Evolutionary conservation across 2,888 invertebrate genomes (phyloP), one percentile per base, ranked within the genome.

Genomic region (Nomada fucata): DNA sequence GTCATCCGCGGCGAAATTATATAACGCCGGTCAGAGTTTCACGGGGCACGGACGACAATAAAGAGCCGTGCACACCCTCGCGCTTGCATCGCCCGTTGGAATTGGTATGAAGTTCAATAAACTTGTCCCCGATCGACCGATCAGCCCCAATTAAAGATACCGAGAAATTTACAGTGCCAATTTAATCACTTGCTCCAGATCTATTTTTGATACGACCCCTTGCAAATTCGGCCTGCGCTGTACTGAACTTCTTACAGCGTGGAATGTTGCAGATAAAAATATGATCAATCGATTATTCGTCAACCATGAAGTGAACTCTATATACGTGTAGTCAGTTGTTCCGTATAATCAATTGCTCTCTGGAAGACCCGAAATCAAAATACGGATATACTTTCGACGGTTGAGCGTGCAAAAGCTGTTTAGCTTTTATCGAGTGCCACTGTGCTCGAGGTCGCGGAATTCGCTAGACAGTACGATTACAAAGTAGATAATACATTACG

Each of bases 1-100:
- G n/a, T 44, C 65, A 55, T 59, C 29, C 26, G 65, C 61, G 69
- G 59, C 64, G 53, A 57, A 73, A 79, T 79, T 69, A 73, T 73
- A 57, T 7, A 7, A 36, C 36, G 47, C 26, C 15, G 29, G 53
- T 69, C 44, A 15, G 44, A 69, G 57, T 79, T 23, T 47, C 69
- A 26, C 23, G 57, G 44, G 26, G 42, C 55, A 70, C 44, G 23
- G 74, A 15, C 65, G 47, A 11, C 26, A 10, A 65, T 65, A 52
- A 61, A 78, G 73, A 63, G 20, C 57, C 26, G 53, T 20, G 47
- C 18, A 18, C 13, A 20, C 15, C 26, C 9, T 9, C 53, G 52
- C 9, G 15, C n/a, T n/a, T 29, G 18, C 5, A 10, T 3, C n/a
- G 13, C 15, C 36, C n/a, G 29, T 13, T 9, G n/a, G 15, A 52